phyloP scores from a whole-genome alignment of 2,888 invertebrate species.

The Agrotis puta region DNA sequence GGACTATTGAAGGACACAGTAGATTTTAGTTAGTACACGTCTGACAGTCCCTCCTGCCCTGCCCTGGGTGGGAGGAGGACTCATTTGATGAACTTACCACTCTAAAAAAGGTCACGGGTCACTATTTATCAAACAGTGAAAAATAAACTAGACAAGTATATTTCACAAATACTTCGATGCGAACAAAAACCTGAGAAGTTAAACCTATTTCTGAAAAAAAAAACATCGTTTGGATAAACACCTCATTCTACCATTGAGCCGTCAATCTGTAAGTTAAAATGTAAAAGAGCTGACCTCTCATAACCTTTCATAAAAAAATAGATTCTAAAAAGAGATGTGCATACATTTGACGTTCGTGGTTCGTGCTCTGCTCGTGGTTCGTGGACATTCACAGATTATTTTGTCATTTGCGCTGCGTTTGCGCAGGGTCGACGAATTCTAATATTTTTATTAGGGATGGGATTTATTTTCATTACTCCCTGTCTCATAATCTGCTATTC shows the following conservation, averaged over 20 bases:
- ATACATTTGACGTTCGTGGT: no score
- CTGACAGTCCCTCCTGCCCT: no score
- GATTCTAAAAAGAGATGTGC: constrained; percentile 27
- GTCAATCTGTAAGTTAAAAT: constrained; percentile 18
- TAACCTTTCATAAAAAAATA: constrained; percentile 41
- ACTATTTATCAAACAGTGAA: background rate
- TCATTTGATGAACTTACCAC: no score
- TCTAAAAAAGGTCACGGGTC: background rate
- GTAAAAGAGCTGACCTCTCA: constrained; percentile 35
- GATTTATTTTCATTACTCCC: no score
- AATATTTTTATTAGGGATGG: background rate
- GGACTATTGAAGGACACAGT: no score
- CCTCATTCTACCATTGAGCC: constrained; percentile 11
- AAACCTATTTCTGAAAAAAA: constrained; percentile 3
- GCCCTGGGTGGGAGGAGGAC: no score
- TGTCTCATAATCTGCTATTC: no score
- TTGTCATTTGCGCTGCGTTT: constrained; percentile 25
- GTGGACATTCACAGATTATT: constrained; percentile 32
- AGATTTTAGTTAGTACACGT: no score
- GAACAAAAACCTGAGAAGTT: background rate
- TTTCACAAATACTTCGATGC: background rate
- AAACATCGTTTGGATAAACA: constrained; percentile 12
- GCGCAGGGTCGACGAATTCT: constrained; percentile 4
- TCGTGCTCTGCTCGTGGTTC: constrained; percentile 6
- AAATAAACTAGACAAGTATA: background rate